Base-by-base conservation (phyloP, 2,888 invertebrate genomes). In the Lysandra coridon region DNA sequence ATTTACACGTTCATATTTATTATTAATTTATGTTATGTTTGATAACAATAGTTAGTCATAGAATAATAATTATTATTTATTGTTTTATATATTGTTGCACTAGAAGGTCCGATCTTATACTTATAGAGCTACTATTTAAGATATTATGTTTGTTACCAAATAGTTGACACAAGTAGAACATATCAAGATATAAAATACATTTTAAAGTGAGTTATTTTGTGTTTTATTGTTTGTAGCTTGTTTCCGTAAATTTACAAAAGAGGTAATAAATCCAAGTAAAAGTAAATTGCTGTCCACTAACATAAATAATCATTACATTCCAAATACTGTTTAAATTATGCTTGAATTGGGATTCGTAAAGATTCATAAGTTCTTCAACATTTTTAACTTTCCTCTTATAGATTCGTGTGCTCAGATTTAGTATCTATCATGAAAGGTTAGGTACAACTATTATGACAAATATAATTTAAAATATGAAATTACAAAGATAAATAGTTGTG, bases 71-170 rank as follows among this genome's bases (percentile, higher is more conserved):
- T 23, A 23, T 76, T 76, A 76, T 76, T 76, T 76, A 76, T 57
- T 76, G 76, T 76, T 76, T 57, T 57, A 53, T 53, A 23, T 76
- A 53, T 76, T 76, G 57, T 76, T 57, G 76, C 53, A 17, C 57
- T 76, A 14, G 37, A 33, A 33, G 4, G n/a, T 75, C 49, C 30
- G 17, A 76, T 53, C 30, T 23, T 75, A 74, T 57, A 57, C 76
- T 14, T 76, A 76, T 14, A 75, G 75, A 75, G 14, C 14, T 49
- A 49, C 7, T 75, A 75, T 53, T 23, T 23, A 30, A 23, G 57
- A 76, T 76, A 57, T 75, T 30, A 76, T 76, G 76, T 76, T 76
- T 76, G 76, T 76, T 76, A 75, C 75, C 75, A 49, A 53, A 12
- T 75, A 44, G 10, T 49, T 44, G 17, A 44, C 44, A 40, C 14